Percentiles rank a stretch among this genome's conserved stretches.
Evolutionary conservation across 2,797 vertebrate genomes (phyloP).

Genomic region (Malurus leucopterus): DNA sequence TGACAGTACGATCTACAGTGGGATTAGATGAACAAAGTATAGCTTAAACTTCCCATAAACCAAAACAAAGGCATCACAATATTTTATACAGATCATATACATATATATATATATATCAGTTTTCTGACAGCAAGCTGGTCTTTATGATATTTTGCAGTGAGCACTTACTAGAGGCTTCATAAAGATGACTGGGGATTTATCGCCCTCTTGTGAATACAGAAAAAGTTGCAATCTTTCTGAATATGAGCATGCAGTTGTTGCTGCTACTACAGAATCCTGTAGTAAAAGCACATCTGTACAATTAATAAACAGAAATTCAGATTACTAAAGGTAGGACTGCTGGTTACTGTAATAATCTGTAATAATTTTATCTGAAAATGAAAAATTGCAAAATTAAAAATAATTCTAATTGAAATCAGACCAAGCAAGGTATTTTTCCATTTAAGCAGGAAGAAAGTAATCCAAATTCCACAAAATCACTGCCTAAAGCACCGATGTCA

Average conservation of each 20-base stretch:
- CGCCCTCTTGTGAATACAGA: conserved; percentile 43
- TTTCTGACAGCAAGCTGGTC: background rate
- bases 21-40: background rate
- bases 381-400: background rate
- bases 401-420: background rate
- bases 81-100: background rate
- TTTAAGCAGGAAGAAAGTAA: background rate
- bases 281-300: background rate
- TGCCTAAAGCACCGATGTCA: background rate
- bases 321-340: background rate
- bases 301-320: background rate
- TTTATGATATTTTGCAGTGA: background rate
- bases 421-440: background rate
- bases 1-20: background rate
- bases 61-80: background rate
- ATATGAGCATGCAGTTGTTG: background rate
- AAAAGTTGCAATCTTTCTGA: background rate
- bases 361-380: background rate
- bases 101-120: background rate
- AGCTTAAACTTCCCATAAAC: background rate
- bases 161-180: background rate
- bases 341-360: background rate
- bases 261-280: background rate
- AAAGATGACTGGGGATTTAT: conserved; percentile 14
- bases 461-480: background rate